Evolutionary conservation across 2,888 invertebrate species (phyloP), one percentile per base, ranked within the genome.

Genomic region (Geotrupes spiniger): DNA sequence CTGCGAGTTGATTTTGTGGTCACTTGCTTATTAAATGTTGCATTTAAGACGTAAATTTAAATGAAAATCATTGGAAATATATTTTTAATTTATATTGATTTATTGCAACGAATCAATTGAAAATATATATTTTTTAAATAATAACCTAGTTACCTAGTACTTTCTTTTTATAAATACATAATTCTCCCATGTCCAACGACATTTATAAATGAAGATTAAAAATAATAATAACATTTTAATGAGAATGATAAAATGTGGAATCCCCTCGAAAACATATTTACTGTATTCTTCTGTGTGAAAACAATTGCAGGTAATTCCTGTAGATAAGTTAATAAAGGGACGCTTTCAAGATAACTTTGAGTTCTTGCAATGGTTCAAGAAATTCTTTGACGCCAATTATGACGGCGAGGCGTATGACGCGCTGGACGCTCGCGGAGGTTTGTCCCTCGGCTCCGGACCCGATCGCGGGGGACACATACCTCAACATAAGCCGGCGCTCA

Each of bases 291-390:
- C 15, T 38, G 38, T 38, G 38, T 28, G 9, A 41, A 41, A 41
- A 29, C 10, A 33, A 54, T 72, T 80, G 62, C 84, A 98, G 97
- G 93, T 97, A 72, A 95, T 99, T 76, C 95, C 97, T 61, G 96
- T 99, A 77, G 98, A 99, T 79, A 93, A 90, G 79, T 85, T 99
- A 79, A 94, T 98, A 74, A 98, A 98, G 78, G 98, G 95, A 70
- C 87, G 96, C 71, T 99, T 99, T 79, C 99, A 99, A 85, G 99
- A 99, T 80, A 99, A 99, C 82, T 99, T 99, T 84, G 99, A 99
- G 80, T 99, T 99, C 81, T 88, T 99, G 66, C 99, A 99, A 82
- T 99, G 99, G 99, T 99, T 99, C 82, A 99, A 99, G 84, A 97
- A 97, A 76, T 98, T 99, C 80, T 99, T 98, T 77, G 99, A 99